A percentile compares a stretch with the other conserved stretches of the same genome.
Evolutionary conservation across 2,113 vertebrate species (phyloP).

Genomic region (Hiodon tergisus): DNA sequence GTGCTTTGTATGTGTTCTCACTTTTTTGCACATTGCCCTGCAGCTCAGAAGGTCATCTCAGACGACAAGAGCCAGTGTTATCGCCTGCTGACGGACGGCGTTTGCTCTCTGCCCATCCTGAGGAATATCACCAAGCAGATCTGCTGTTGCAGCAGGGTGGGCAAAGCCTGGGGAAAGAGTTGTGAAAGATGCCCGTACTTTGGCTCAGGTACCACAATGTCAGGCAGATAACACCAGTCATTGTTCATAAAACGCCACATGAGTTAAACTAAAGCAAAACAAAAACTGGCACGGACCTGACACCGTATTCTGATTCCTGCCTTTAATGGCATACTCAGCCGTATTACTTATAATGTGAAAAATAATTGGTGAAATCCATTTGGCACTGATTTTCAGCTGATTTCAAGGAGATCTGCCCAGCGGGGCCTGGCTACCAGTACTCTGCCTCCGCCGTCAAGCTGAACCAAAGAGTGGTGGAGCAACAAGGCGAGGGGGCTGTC

Average conservation of each 20-base stretch:
- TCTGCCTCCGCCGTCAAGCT: constrained; percentile 75
- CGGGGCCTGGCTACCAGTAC: constrained; percentile 92
- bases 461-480: constrained; percentile 58
- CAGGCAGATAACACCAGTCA: not conserved
- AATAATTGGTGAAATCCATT: not conserved
- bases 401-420: constrained; percentile 93
- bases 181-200: constrained; percentile 81
- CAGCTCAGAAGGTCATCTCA: constrained; percentile 82
- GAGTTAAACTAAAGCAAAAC: not conserved
- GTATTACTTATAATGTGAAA: not conserved
- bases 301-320: not conserved
- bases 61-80: constrained; percentile 81
- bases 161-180: constrained; percentile 84
- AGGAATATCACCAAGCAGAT: constrained; percentile 93
- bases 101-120: constrained; percentile 79
- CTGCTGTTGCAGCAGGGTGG: constrained; percentile 95
- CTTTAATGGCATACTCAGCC: too few species aligned
- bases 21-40: constrained; percentile 3
- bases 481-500: constrained; percentile 50
- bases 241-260: not conserved
- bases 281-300: not conserved
- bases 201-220: constrained; percentile 68
- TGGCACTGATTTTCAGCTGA: constrained; percentile 57
- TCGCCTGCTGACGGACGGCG: constrained; percentile 60
- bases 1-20: not conserved